Percentiles rank a stretch among this genome's conserved stretches.
phyloP scores from a whole-genome alignment of 2,797 vertebrate genomes.

The Melanitta fusca region DNA sequence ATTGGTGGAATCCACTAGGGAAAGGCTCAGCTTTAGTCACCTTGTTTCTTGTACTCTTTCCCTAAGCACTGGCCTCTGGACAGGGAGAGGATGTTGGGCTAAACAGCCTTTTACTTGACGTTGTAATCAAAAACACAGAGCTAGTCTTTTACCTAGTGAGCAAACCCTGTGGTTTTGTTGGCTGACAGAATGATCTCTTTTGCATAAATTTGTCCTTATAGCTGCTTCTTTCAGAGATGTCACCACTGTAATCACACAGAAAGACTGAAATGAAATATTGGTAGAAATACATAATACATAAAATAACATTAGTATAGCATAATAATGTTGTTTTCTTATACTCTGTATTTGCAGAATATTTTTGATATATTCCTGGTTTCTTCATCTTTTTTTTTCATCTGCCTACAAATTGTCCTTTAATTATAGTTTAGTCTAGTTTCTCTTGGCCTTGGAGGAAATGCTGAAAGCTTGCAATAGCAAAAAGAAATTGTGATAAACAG shows the following conservation, averaged over 20 bases:
- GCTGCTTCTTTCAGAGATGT: not conserved
- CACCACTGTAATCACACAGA: not conserved
- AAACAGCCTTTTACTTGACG: not conserved
- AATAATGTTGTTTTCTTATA: not conserved
- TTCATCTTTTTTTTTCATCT: not conserved
- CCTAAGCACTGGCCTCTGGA: not conserved
- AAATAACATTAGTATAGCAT: not conserved
- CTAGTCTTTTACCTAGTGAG: not conserved
- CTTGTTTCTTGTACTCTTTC: not conserved
- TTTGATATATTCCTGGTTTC: not conserved
- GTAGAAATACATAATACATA: not conserved
- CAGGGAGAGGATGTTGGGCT: not conserved
- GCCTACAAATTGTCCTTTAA: not conserved
- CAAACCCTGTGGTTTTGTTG: fast-evolving
- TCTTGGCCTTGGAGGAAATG: not conserved
- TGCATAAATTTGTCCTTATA: not conserved
- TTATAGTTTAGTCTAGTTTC: not conserved
- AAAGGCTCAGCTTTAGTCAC: not conserved
- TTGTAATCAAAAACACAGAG: fast-evolving
- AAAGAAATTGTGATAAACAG: not conserved
- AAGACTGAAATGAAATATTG: not conserved
- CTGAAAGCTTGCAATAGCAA: not conserved
- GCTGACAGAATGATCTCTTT: not conserved
- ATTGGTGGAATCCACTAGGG: not conserved
- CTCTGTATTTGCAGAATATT: not conserved